Base-by-base conservation (phyloP, 2,888 invertebrate genomes). In the Adelphocoris suturalis region DNA sequence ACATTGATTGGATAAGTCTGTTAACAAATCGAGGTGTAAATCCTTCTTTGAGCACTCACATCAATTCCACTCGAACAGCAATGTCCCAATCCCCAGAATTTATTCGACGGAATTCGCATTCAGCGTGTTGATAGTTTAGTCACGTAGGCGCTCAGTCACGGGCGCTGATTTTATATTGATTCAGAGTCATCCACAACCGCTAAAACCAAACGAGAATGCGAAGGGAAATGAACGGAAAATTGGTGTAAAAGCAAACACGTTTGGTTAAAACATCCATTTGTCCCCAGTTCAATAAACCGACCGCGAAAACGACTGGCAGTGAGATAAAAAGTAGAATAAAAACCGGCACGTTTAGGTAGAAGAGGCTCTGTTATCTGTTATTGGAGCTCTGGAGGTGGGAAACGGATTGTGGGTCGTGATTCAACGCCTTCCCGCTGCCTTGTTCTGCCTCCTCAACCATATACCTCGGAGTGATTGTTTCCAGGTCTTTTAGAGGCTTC, bases 211-310 rank as follows among this genome's bases (percentile, higher is more conserved):
- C 68, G 23, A 68, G 23, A 0, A 68, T 23, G 5, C 23, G 68
- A 13, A 68, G 68, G 68, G 68, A 68, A 68, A 68, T 23, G 68
- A 68, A 68, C 23, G 68, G 68, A 68, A 68, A 68, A 68, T 68
- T 23, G 68, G 68, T 68, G 68, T 68, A 68, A 68, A 23, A 19
- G 68, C 68, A 68, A 68, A 68, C 68, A 23, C 23, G 68, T 68
- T 68, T 23, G 68, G 68, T 68, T 23, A 19, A 23, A 7, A 23
- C 68, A 12, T 23, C 68, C 68, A 68, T 68, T 68, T 68, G 68
- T 68, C 68, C 7, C 23, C 23, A 23, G 23, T 68, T 19, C 68
- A 68, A 68, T 68, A 68, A 68, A 68, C 68, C 68, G 68, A 19
- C 23, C 23, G 27, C 12, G 68, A 68, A 19, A 68, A 68, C 68